Evolutionary conservation across 2,797 vertebrate genomes (phyloP).

Genomic region (Hyperoplus lanceolatus): DNA sequence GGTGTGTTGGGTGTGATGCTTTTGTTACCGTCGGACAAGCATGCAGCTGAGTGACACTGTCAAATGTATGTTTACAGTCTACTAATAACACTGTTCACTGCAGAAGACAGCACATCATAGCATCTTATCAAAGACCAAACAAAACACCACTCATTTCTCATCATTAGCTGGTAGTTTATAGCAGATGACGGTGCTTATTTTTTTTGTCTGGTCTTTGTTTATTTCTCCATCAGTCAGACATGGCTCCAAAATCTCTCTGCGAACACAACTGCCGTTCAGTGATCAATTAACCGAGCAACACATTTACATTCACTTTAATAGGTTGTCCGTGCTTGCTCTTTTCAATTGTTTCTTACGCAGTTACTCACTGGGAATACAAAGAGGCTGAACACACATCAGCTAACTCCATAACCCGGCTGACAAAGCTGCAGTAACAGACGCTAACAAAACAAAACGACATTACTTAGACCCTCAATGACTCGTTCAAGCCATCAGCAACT

Average conservation of each 20-base stretch:
- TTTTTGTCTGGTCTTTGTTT: background rate
- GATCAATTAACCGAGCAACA: background rate
- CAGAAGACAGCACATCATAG: too few species aligned
- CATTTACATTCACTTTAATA: too few species aligned
- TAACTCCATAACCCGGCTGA: background rate
- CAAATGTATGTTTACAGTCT: constrained; percentile 10
- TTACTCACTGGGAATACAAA: constrained; percentile 21
- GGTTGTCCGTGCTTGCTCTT: background rate
- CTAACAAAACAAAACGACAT: too few species aligned
- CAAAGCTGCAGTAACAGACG: background rate
- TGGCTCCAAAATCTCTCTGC: too few species aligned
- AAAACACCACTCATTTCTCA: background rate
- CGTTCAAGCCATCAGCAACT: accelerated
- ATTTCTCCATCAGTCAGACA: background rate
- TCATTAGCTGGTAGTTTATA: background rate
- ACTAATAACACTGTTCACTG: background rate
- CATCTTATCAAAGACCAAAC: background rate
- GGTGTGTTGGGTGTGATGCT: constrained; percentile 44
- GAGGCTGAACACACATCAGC: background rate
- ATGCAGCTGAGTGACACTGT: background rate
- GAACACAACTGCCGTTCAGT: background rate
- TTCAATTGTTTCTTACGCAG: background rate
- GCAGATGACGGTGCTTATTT: background rate
- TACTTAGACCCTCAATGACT: accelerated
- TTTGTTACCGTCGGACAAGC: constrained; percentile 28